Base-by-base conservation (phyloP, 2,113 vertebrate species). In the Spizaetus ornatus region DNA sequence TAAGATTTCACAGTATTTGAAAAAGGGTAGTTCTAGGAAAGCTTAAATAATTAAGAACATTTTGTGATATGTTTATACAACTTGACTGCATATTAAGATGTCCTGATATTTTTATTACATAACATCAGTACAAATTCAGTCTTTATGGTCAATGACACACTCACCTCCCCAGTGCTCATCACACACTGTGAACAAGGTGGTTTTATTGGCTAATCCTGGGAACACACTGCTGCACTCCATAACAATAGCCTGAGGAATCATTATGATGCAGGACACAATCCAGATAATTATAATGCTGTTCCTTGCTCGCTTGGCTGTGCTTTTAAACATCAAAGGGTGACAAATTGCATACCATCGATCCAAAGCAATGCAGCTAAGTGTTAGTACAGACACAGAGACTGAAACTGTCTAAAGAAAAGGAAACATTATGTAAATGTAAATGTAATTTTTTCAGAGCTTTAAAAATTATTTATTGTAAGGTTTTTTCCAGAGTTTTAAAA, bases 271-370 rank as follows among this genome's bases (percentile, higher is more conserved):
- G 61, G 99, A 99, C 45, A 99, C 99, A 52, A 99, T 97, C 99
- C 99, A 99, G 98, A 99, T 99, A 97, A 99, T 97, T 81, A 99
- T 84, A 27, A 99, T 99, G 96, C 99, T 99, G 96, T 99, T 99
- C 88, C 99, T 98, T 22, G 99, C 99, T 86, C 99, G 96, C 95
- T 98, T 99, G 89, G 99, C 99, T 48, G 99, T 99, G 98, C 99
- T 99, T 98, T 99, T 99, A 98, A 99, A 99, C 99, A 99, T 99
- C 97, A 99, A 98, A 18, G 99, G 99, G 92, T 99, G 99, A 96
- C 99, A 99, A 98, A 99, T 99, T 17, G 99, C 99, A 65, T 99
- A 99, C 99, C 99, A 99, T 74, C 99, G 99, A 97, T 99, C 99
- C 97, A 99, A 98, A 84, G 99, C 99, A 31, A 99, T 99, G 97